Conservation (phyloP, 2,113 vertebrate genomes). For the Gymnarchus niloticus region DNA sequence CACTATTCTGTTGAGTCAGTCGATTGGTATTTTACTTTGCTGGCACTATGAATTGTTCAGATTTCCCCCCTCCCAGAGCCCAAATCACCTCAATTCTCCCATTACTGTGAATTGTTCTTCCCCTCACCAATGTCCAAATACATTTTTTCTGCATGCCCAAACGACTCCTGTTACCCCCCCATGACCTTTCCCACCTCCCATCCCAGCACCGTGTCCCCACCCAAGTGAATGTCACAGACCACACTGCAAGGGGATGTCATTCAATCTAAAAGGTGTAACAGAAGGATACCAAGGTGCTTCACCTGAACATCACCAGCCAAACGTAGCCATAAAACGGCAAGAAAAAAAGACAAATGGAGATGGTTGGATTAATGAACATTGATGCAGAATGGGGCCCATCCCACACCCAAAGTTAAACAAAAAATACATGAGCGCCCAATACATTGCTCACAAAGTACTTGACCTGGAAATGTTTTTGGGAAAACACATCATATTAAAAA, state of each 20-base stretch:
- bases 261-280: not conserved
- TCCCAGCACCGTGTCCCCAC: too few relatives aligned
- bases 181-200: not conserved
- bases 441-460: too few relatives aligned
- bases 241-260: not conserved
- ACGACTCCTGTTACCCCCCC: not conserved
- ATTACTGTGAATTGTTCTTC: too few relatives aligned
- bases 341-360: not conserved
- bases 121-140: too few relatives aligned
- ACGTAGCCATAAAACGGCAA: not conserved
- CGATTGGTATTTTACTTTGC: too few relatives aligned
- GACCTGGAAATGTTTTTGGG: not conserved
- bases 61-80: too few relatives aligned
- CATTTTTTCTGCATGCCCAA: not conserved
- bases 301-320: not conserved
- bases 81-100: too few relatives aligned
- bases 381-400: too few relatives aligned
- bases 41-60: too few relatives aligned
- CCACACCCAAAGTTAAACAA: too few relatives aligned
- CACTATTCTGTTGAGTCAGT: too few relatives aligned
- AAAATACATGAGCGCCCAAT: not conserved
- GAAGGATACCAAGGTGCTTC: not conserved
- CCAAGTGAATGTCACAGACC: not conserved
- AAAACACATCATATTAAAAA: not conserved
- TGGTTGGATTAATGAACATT: too few relatives aligned